Conservation (phyloP, 2,888 invertebrate genomes). For the Athalia circularis region DNA sequence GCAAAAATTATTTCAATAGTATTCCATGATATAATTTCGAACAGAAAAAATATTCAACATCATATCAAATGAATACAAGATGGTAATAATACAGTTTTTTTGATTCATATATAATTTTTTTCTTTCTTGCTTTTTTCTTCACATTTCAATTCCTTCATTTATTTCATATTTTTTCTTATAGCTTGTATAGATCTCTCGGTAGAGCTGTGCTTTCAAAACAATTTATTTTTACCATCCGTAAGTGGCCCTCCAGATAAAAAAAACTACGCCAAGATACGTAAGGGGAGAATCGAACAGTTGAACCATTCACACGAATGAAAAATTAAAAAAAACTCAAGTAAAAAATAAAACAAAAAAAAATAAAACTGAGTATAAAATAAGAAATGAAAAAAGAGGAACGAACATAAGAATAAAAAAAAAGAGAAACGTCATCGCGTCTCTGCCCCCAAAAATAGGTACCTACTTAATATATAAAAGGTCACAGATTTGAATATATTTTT, state of each 20-base stretch:
- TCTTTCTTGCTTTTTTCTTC: background rate
- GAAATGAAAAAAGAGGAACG: background rate
- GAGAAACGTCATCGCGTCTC: background rate
- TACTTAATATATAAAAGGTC: background rate
- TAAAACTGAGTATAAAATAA: background rate
- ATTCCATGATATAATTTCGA: background rate
- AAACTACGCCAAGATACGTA: no score
- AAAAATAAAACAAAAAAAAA: background rate
- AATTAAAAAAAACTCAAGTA: background rate
- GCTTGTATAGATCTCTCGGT: constrained; percentile 21
- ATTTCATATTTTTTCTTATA: background rate
- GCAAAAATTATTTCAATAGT: no score
- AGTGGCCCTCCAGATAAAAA: constrained; percentile 35
- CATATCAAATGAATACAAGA: no score
- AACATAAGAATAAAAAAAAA: background rate
- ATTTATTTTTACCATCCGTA: constrained; percentile 41
- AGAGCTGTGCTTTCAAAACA: constrained; percentile 13
- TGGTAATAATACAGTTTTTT: background rate
- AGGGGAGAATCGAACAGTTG: constrained; percentile 39
- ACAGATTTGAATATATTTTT: background rate
- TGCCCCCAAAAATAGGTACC: background rate
- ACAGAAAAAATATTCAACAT: background rate
- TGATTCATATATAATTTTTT: background rate
- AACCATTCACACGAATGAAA: constrained; percentile 23
- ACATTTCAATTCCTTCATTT: background rate